phyloP scores from a whole-genome alignment of 2,797 vertebrate species.

The Vipera latastei region DNA sequence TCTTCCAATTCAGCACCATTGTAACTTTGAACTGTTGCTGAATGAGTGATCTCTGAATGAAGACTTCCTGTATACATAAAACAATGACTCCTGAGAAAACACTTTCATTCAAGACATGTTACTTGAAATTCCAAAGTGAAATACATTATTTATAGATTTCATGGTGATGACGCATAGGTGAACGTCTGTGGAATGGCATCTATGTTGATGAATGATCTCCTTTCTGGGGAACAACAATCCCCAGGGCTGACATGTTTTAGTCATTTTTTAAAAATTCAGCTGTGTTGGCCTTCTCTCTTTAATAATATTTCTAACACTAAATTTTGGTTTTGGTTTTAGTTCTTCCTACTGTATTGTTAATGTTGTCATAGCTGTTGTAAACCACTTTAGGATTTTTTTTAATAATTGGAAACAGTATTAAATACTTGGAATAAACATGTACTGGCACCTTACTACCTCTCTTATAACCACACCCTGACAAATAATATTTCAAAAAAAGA shows the following conservation, averaged over 20 bases:
- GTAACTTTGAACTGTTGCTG: not conserved
- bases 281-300: not conserved
- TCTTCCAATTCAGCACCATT: not conserved
- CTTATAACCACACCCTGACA: not conserved
- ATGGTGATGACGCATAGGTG: not conserved
- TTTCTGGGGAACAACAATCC: not conserved
- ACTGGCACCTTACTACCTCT: not conserved
- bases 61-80: not conserved
- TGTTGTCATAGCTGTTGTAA: not conserved
- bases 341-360: not conserved
- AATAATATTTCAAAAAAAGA: not conserved
- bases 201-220: not conserved
- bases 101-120: not conserved
- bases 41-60: not conserved
- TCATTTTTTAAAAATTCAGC: not conserved
- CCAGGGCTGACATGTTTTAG: not conserved
- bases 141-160: not conserved
- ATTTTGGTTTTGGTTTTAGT: not conserved
- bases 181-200: not conserved
- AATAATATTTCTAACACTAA: not conserved
- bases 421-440: not conserved
- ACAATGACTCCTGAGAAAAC: not conserved
- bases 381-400: not conserved
- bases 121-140: not conserved
- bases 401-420: not conserved